Evolutionary conservation across 2,888 invertebrate species (phyloP), one percentile per base, ranked within the genome.

Genomic region (Eurois occulta): DNA sequence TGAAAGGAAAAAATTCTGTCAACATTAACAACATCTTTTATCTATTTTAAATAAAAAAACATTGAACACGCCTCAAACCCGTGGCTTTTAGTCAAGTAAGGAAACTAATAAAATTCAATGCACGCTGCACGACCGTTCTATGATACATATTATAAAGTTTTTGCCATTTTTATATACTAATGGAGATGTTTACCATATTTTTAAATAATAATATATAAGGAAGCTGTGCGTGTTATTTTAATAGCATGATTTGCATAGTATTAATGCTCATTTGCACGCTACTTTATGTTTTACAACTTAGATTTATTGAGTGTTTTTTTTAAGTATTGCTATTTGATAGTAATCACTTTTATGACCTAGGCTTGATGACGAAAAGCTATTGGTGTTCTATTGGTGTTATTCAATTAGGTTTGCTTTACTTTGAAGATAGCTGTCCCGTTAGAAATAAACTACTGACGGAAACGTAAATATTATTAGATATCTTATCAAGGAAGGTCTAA

Each of bases 161-260:
- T 85, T 80, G 43, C 77, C 73, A 74, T 78, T 83, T 81, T 85
- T 67, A 73, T 76, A 65, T 16, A 76, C 73, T 74, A 84, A 86
- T 84, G 62, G 46, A 74, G 69, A 71, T 77, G 41, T 86, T 86
- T 86, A 58, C 48, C 77, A 81, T 84, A 81, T 73, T 81, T 84
- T 84, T 58, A 75, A 84, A 84, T 82, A 77, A 38, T 78, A 74
- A 81, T 68, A 72, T 58, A 79, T 70, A 65, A 86, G 84, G 82
- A 86, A 86, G 75, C 78, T 77, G 62, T 70, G 65, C 18, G 60
- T 84, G 77, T 81, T 82, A 80, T 84, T 80, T 78, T 84, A 82
- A 76, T 82, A 76, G 70, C 73, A 38, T 75, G 10, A 80, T 86
- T 86, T 74, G 67, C 82, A 86, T 86, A 71, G n/a, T 13, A 82